phyloP scores from a whole-genome alignment of 2,113 vertebrate species.

The Istiophorus platypterus region DNA sequence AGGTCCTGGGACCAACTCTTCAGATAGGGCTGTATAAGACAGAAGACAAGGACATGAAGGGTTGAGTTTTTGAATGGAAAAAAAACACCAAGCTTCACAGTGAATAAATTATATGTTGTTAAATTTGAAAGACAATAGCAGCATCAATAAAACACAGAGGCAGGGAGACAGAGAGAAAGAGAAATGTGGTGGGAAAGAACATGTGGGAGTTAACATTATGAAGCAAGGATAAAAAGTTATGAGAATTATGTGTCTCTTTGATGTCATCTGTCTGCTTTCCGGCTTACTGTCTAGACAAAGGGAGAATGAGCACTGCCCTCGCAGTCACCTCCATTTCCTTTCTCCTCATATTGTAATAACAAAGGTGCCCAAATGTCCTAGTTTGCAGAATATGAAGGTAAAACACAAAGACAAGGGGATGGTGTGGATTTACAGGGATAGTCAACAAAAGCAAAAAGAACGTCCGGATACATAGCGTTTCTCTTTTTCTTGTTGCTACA shows the following conservation, averaged over 20 bases:
- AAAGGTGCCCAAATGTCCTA: conserved; percentile 42
- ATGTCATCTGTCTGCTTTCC: conserved; percentile 60
- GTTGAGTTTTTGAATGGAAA: conserved; percentile 27
- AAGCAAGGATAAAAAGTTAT: conserved; percentile 43
- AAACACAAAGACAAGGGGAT: conserved; percentile 14
- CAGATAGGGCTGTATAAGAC: conserved; percentile 86
- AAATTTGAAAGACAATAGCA: conserved; percentile 46
- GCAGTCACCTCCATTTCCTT: conserved; percentile 61
- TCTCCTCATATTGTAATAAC: conserved; percentile 36
- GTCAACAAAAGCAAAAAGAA: conserved; percentile 12
- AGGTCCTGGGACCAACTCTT: conserved; percentile 92
- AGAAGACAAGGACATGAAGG: conserved; percentile 25
- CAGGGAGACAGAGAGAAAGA: neutral
- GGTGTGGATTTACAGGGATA: conserved; percentile 35
- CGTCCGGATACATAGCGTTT: conserved; percentile 27
- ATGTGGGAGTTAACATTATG: neutral
- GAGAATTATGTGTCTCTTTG: conserved; percentile 46
- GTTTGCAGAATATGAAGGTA: conserved; percentile 30
- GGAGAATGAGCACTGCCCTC: conserved; percentile 36
- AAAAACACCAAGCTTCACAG: conserved; percentile 27
- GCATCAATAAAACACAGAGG: conserved; percentile 36
- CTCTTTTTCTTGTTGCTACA: conserved; percentile 2
- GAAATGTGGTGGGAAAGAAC: neutral
- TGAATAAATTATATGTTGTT: conserved; percentile 20
- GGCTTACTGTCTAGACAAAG: conserved; percentile 64